Evolutionary conservation across 2,113 vertebrate genomes (phyloP), one percentile per base, ranked within the genome.

Genomic region (Antechinus stuartii): DNA sequence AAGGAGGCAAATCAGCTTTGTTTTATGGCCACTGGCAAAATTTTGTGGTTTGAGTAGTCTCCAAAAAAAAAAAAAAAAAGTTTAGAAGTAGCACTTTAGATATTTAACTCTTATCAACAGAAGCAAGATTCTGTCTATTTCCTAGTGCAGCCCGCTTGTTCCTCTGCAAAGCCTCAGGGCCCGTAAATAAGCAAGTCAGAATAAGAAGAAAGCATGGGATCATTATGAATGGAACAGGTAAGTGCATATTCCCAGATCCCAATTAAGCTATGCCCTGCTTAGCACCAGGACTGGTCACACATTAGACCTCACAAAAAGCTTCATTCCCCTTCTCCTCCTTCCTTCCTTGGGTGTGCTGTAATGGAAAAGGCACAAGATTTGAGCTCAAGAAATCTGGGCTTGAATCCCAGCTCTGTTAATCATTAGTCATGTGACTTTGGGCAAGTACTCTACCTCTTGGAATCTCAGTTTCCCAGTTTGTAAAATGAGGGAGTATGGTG

Each of bases 111-210:
- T 94, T 5, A 2, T 91, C 68, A 91, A 89, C 50, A 94, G 96
- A 50, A 94, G 91, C 19, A 26, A 27, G 91, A 68, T 57, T 95
- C 46, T 2, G 92, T 76, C 89, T 92, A 54, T 2, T 25, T 94
- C 14, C 55, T 84, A 10, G 19, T 49, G 50, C 55, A 94, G 95
- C 1, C 2, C 27, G 25, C 25, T 94, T 54, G 54, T 46, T 35
- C 91, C 90, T 91, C 93, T 92, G 95, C 55, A 76, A 0, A 0
- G 2, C 16, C 25, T 46, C 46, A 53, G 95, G 84, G 93, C 92
- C 94, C 92, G 93, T 91, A 94, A 97, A 93, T 24, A 92, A 98
- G 57, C 54, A 95, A 97, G 84, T 95, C 92, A 89, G 57, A 91
- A 95, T 93, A 76, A 92, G 93, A 0, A 53, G 9, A 89, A 84